Evolutionary conservation across 2,113 vertebrate genomes (phyloP), one percentile per base, ranked within the genome.

Genomic region (Dicaeum eximium): DNA sequence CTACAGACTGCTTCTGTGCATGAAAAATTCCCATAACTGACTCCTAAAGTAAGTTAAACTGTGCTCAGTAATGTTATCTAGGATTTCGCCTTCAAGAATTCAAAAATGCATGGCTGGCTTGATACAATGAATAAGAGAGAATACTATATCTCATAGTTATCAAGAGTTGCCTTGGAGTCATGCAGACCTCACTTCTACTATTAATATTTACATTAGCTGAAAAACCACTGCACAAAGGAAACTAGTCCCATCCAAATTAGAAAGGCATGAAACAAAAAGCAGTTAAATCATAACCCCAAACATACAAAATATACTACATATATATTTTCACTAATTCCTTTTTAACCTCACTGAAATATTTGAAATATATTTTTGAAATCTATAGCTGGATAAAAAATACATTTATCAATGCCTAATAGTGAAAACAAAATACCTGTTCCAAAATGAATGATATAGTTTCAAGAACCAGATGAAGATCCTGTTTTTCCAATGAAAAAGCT

Each of bases 361-460:
- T 38, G 38, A 38, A 38, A 38, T 38, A 38, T 25, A 45, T 27
- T 51, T 84, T 37, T 64, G 2, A 74, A 71, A 87, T 57, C 20
- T 44, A 64, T 3, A 48, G n/a, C 5, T 3, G 1, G 13, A 53
- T 44, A 48, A 56, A 37, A 42, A 11, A 61, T 2, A 6, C 2
- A 47, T 33, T 48, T n/a, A 50, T 30, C n/a, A 60, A 66, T 66
- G 53, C 8, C 38, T 28, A 77, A 44, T 3, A 15, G 31, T 21
- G 84, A 90, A 88, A 90, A 51, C 69, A 88, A 96, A 85, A 96
- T 97, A 99, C 99, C 98, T 99, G 99, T 85, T 99, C 99, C 70
- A 99, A 97, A 97, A 99, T 98, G 80, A 99, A 99, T 9, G 99
- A 98, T 73, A 98, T 88, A 0, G 98, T 99, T 97, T 99, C 99